Evolutionary conservation across 2,888 invertebrate species (phyloP).

Genomic region (Sinodicranocentrus sp.): DNA sequence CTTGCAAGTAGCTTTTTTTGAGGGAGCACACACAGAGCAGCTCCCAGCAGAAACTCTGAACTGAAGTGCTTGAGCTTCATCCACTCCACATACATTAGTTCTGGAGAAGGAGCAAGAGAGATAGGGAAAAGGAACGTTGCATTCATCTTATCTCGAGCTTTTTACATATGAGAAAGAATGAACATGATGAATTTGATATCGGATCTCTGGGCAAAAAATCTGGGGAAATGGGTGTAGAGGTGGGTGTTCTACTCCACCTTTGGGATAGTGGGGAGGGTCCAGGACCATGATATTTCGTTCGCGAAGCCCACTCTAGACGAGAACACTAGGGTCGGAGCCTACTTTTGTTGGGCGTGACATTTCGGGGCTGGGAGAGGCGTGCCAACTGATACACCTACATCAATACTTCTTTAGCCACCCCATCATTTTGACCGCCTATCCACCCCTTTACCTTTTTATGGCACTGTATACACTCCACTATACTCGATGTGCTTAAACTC

Average conservation of each 20-base stretch:
- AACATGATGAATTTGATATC: conserved; percentile 74
- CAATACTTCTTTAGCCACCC: conserved; percentile 76
- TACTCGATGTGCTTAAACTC: conserved; percentile 44
- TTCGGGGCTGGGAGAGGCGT: conserved; percentile 75
- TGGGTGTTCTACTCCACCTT: conserved; percentile 77
- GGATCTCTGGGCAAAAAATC: conserved; percentile 70
- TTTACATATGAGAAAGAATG: conserved; percentile 48
- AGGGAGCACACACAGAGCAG: neutral
- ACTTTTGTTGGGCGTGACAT: conserved; percentile 76
- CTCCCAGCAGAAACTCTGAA: neutral
- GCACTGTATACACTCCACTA: conserved; percentile 53
- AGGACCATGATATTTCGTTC: conserved; percentile 74
- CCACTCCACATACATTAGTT: conserved; percentile 24
- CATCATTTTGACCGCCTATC: conserved; percentile 76
- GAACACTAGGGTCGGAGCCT: conserved; percentile 72
- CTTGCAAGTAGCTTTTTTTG: too few species aligned
- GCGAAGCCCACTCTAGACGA: conserved; percentile 72
- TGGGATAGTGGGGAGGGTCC: conserved; percentile 76
- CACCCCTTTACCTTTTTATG: conserved; percentile 71
- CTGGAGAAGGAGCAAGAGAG: conserved; percentile 36
- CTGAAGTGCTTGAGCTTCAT: conserved; percentile 17
- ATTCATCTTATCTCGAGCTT: conserved; percentile 43
- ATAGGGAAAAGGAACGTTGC: conserved; percentile 9
- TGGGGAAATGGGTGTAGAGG: conserved; percentile 76
- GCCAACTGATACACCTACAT: conserved; percentile 75